Conservation (phyloP, 1,140 invertebrate species). For the Popillia japonica region DNA sequence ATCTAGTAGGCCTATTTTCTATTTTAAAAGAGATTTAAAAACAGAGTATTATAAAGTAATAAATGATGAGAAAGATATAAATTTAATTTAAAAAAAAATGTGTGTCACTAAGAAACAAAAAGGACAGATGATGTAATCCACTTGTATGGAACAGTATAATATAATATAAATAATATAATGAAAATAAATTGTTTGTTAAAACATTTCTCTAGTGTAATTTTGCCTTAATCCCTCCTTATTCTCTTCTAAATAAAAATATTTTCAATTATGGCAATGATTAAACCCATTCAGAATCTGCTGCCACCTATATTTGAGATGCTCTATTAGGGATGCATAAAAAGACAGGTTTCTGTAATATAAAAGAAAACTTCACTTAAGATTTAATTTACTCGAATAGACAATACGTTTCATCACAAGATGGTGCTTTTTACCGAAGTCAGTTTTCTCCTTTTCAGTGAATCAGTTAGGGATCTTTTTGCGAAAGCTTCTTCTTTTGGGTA, state of each 20-base stretch:
- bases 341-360: too few species aligned
- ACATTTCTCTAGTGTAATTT: neutral
- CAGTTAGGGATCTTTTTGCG: too few species aligned
- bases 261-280: too few species aligned
- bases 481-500: too few species aligned
- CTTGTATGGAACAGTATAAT: neutral
- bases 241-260: too few species aligned
- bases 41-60: neutral
- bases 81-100: neutral
- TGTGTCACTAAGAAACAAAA: conserved; percentile 1
- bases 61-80: neutral
- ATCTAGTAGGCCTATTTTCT: conserved; percentile 54
- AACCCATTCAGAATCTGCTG: neutral
- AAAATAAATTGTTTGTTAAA: conserved; percentile 51
- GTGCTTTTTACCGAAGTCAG: too few species aligned
- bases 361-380: too few species aligned
- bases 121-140: neutral
- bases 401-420: too few species aligned
- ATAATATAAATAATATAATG: conserved; percentile 40
- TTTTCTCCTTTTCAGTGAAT: too few species aligned
- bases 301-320: too few species aligned
- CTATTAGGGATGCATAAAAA: too few species aligned
- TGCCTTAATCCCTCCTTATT: neutral
- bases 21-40: conserved; percentile 39
- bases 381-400: too few species aligned